These are phyloP conservation scores for Podilymbus podiceps DNA, from an alignment of 2,113 vertebrate genomes.

Conservation along the genomic window DNA sequence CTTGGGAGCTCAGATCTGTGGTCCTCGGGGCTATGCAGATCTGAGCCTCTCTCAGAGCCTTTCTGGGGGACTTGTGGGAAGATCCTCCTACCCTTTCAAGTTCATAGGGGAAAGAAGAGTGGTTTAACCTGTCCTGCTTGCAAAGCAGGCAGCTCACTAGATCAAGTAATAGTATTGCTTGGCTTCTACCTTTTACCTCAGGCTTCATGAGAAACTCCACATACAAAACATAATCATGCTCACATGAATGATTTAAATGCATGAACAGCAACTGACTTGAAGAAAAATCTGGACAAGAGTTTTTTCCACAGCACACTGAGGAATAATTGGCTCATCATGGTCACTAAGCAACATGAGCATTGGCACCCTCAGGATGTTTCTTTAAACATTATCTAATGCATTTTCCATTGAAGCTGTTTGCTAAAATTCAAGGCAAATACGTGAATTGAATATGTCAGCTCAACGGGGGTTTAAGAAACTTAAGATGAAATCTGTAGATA, in stretches of 20 bases:
- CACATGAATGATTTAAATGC: not conserved
- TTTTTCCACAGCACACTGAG: not conserved
- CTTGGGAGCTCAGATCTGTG: not conserved
- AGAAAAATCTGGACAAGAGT: not conserved
- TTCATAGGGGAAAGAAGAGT: not conserved
- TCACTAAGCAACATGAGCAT: not conserved
- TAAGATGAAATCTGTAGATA: not conserved
- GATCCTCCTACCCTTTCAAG: not conserved
- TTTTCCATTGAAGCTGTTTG: not conserved
- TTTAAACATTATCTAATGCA: not conserved
- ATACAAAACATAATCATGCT: fast-evolving
- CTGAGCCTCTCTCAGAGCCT: not conserved
- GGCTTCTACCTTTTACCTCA: not conserved
- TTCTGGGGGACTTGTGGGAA: not conserved
- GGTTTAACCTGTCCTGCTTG: not conserved
- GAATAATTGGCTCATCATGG: not conserved
- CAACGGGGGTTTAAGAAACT: not conserved
- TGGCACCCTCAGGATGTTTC: not conserved
- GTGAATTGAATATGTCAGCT: not conserved
- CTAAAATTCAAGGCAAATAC: not conserved
- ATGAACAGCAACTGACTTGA: not conserved
- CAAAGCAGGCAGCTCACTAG: not conserved
- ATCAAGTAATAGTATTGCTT: not conserved
- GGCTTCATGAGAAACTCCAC: not conserved
- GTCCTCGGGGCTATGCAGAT: not conserved